Evolutionary conservation across 2,797 vertebrate species (phyloP), one percentile per base, ranked within the genome.

Genomic region (Poeciliopsis paucimaculata): DNA sequence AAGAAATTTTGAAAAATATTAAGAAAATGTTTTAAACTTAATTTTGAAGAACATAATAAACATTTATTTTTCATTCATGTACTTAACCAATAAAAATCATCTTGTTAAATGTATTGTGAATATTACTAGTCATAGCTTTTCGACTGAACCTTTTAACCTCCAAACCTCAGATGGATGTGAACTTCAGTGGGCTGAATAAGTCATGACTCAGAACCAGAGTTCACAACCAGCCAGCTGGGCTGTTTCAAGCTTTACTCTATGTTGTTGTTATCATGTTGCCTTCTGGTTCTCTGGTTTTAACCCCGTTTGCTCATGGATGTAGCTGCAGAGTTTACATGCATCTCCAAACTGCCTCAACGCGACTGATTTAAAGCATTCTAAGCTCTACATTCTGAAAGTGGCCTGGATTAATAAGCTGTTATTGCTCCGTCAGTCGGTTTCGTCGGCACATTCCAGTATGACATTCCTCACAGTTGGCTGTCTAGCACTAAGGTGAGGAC

Each of bases 401-500:
- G 62, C 11, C 41, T 46, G 26, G 41, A 28, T 71, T 70, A 43
- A 43, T 43, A 41, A 68, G 23, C 39, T 26, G 26, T 70, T 70
- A 41, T 13, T 41, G 36, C 36, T 68, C 62, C 1, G 34, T 41
- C 64, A 26, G 66, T n/a, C 1, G 26, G 20, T 66, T 68, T 68
- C 13, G 9, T 68, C 64, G 0, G 18, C 64, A 68, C 36, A 75
- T 76, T 82, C 75, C 73, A 74, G 39, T 57, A 45, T 84, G 74
- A 82, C 78, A 46, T 71, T 71, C 68, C 68, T 71, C 41, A 45
- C 75, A 43, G 36, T 68, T 31, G 16, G 60, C 77, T 78, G 66
- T 76, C 70, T 31, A 31, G 78, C 73, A 51, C 81, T 45, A 41
- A 77, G 55, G 76, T 73, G 82, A 75, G 10, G 34, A 72, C 77